Base-by-base conservation (phyloP, 2,113 vertebrate genomes). In the Planiliza haematocheilus region DNA sequence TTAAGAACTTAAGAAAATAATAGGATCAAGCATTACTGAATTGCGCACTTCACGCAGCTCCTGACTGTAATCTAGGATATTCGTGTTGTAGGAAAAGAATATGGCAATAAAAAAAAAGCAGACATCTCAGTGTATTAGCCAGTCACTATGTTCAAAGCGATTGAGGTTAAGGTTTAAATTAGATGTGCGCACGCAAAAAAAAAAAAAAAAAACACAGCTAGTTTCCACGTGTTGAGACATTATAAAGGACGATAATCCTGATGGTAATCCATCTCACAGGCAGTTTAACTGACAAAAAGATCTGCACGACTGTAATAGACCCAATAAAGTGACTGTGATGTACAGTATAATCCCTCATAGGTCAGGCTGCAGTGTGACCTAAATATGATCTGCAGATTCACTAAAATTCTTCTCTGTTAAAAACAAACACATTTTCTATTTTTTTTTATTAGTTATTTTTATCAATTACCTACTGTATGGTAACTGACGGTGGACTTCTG, bases 1-100 rank as follows among this genome's bases (percentile, higher is more conserved):
- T 39, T 76, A 69, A 85, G 70, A 78, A 49, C 61, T 73, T 82
- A 42, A 79, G 46, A 74, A 80, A 77, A 74, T 77, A 86, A 83
- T 74, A 70, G 73, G 70, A 78, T 85, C 24, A 71, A 37, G 61
- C 17, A 39, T 61, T 49, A 34, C 14, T 39, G 53, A 73, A 63
- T 59, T 63, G 11, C 43, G 53, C 39, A 30, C 49, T 49, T 38
- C 43, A 10, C 16, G 36, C 66, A n/a, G 30, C 59, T 42, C 7
- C 36, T 20, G 66, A 63, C 71, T 72, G 52, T 53, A 70, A 74
- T 74, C 53, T 62, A 20, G 21, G 39, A 61, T 58, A 52, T 61
- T 46, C 39, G 48, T 11, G 13, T 39, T 30, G 36, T 20, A 36
- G 12, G 24, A 16, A 67, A 48, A 11, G 7, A 30, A 53, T 7